Evolutionary conservation across 2,888 invertebrate species (phyloP).

Genomic region (Metopia argyrocephala): DNA sequence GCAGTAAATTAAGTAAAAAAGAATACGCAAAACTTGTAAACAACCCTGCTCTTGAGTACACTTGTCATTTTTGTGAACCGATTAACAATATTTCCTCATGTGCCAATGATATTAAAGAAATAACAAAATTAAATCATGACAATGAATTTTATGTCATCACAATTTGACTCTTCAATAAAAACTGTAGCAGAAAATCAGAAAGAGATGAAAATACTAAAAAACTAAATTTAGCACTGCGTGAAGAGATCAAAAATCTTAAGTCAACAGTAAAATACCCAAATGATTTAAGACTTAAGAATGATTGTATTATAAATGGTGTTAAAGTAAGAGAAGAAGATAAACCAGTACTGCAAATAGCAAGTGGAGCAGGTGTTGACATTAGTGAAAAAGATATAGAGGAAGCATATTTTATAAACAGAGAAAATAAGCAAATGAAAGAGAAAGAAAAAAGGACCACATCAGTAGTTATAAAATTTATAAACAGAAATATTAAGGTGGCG

Average conservation of each 20-base stretch:
- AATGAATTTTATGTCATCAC: too few relatives aligned
- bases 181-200: too few relatives aligned
- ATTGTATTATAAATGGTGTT: too few relatives aligned
- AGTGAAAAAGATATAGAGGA: too few relatives aligned
- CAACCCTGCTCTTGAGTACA: constrained; percentile 6
- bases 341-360: background rate
- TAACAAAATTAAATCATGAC: constrained; percentile 1
- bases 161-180: too few relatives aligned
- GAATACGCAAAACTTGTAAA: background rate
- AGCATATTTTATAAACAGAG: constrained; percentile 1
- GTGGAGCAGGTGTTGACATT: too few relatives aligned
- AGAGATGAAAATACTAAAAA: too few relatives aligned
- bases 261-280: constrained; percentile 5
- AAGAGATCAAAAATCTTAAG: too few relatives aligned
- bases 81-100: too few relatives aligned
- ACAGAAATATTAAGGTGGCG: background rate
- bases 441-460: background rate
- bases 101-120: constrained; percentile 7
- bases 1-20: too few relatives aligned
- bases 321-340: constrained; percentile 1
- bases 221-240: background rate
- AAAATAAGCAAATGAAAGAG: background rate
- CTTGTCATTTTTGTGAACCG: too few relatives aligned
- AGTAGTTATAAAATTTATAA: constrained; percentile 29
- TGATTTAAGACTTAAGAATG: background rate